A percentile compares a stretch with the other conserved stretches of the same genome.
These are phyloP conservation scores for Meriones psammophilus DNA, from an alignment of 2,797 vertebrate species.

Conservation along the genomic window DNA sequence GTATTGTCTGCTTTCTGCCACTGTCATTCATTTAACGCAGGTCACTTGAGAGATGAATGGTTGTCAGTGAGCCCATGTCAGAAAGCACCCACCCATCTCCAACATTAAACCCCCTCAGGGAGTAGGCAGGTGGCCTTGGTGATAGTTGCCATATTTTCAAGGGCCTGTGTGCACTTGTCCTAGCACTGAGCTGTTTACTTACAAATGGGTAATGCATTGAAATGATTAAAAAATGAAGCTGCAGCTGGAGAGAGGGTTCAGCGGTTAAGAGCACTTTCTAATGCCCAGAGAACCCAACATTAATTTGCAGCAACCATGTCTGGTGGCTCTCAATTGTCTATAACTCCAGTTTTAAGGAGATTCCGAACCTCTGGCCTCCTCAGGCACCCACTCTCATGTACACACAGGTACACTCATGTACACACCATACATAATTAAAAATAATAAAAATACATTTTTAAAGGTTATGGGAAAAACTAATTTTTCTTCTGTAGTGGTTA, in stretches of 20 bases:
- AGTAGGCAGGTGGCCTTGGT: neutral
- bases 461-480: neutral
- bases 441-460: neutral
- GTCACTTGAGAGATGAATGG: constrained; percentile 22
- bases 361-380: neutral
- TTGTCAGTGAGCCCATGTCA: neutral
- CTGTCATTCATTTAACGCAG: constrained; percentile 17
- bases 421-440: neutral
- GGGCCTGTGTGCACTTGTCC: neutral
- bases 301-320: neutral
- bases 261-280: neutral
- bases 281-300: neutral
- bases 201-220: neutral
- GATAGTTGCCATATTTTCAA: neutral
- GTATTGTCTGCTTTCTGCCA: constrained; percentile 33
- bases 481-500: neutral
- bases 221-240: neutral
- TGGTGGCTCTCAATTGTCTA: neutral
- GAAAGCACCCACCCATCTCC: neutral
- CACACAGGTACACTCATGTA: neutral
- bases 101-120: constrained; percentile 26
- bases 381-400: neutral
- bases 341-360: neutral
- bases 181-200: neutral
- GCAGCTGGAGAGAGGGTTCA: neutral